Evolutionary conservation across 2,113 vertebrate genomes (phyloP), one percentile per base, ranked within the genome.

Genomic region (Elaphurus davidianus): DNA sequence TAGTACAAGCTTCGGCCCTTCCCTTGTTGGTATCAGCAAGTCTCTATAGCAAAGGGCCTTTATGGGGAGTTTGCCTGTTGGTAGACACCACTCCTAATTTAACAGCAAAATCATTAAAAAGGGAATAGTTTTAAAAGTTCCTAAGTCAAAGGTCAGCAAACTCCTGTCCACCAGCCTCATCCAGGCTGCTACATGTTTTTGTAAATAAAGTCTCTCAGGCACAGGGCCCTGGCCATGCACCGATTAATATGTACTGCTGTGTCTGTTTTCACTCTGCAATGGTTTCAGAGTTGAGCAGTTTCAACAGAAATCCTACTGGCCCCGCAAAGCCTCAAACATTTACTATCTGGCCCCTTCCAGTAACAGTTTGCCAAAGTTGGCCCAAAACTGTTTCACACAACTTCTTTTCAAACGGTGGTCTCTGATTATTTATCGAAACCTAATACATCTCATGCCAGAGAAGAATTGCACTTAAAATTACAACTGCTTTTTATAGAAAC

Each of bases 401-500:
- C 12, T 92, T 84, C 87, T 87, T 88, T 84, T 94, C 45, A 71
- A 93, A 54, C 6, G 52, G 45, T 45, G 12, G 21, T 83, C 19
- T 91, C 92, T 90, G 30, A 25, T 87, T 92, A 67, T 52, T 93
- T 91, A 28, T 71, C 14, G 40, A 79, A 71, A 78, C 62, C 60
- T 93, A n/a, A 28, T 78, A 45, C 17, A 94, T 25, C 27, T 87
- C 36, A 47, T n/a, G 23, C 27, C 62, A 78, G 19, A 10, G 3
- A 90, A 95, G 10, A 43, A 76, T 1, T 76, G 40, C 15, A 5
- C 45, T 85, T 96, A 87, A 92, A 87, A 90, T 96, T 57, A 25
- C 23, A 93, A 50, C 19, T 59, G 55, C 16, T 64, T 90, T 95
- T 79, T 62, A 89, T 55, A 92, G 47, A 94, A 94, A 76, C 25